Base-by-base conservation (phyloP, 1,140 invertebrate genomes). In the Bicyclus anynana region DNA sequence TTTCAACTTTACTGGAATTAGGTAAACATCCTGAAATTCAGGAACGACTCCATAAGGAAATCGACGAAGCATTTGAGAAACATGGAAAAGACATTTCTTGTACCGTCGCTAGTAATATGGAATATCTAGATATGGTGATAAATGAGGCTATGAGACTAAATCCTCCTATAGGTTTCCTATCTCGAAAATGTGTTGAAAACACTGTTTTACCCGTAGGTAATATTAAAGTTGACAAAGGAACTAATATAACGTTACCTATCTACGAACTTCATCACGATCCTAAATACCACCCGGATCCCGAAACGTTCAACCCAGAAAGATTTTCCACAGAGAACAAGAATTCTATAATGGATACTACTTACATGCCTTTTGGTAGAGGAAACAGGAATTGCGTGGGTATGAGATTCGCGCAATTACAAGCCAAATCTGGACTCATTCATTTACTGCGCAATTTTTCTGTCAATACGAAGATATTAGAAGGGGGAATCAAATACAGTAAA, bases 331-430 rank as follows among this genome's bases (percentile, higher is more conserved):
- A 85, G 49, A 73, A 79, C 40, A 69, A 62, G 17, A 21, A 53
- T 7, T 58, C 37, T 14, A 54, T 52, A 5, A 29, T 74, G 54
- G 49, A 86, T 12, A 16, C 70, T 18, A 60, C 62, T 13, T 92
- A 89, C 60, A 72, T 93, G 55, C 92, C 93, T 0, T 94, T 93
- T 67, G 92, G 91, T 10, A 89, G 89, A 50, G 92, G 92, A 1
- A 84, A 86, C 2, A 73, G 92, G 29, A 84, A 90, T 53, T 93
- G 92, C 61, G 89, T 92, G 55, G 92, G 91, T 16, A 83, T 86
- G 65, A 75, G 90, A 64, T 90, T 91, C 57, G 90, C 91, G 0
- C 54, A 82, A 16, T 47, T 89, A 56, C 87, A 90, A 62, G 62
- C 84, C 2, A 84, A 86, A 52, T 55, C 82, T 17, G 80, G 87